Conservation (phyloP, 2,797 vertebrate genomes). For the Sardinella longiceps region DNA sequence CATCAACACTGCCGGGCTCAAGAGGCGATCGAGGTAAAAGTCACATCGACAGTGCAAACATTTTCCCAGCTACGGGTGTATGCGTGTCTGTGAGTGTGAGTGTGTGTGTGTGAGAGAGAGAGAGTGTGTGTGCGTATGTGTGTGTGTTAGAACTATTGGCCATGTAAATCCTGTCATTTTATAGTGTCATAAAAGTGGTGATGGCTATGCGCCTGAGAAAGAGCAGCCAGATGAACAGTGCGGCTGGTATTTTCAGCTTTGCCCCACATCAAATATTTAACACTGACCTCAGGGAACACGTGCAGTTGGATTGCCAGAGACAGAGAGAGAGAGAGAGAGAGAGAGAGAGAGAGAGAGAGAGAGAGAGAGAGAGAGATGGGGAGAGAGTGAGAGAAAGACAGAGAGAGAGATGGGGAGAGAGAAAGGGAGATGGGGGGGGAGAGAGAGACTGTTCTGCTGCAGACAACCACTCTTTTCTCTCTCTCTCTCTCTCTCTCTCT, state of each 20-base stretch:
- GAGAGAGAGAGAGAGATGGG: neutral
- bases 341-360: neutral
- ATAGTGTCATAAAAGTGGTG: constrained; percentile 37
- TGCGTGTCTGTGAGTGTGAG: neutral
- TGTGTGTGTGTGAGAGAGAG: no score
- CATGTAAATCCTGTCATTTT: constrained; percentile 46
- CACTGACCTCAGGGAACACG: constrained; percentile 15
- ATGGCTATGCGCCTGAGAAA: neutral
- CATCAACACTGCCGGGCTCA: constrained; percentile 26
- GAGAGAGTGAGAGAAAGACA: neutral
- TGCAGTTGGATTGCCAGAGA: constrained; percentile 19
- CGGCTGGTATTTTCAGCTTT: constrained; percentile 27
- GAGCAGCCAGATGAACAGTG: constrained; percentile 12
- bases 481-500: no score
- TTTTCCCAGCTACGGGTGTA: constrained; percentile 63
- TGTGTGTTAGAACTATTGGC: constrained; percentile 47
- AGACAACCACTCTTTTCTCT: neutral
- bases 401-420: constrained; percentile 20
- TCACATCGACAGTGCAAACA: constrained; percentile 70
- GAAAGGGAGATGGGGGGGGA: no score
- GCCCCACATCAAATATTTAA: constrained; percentile 41
- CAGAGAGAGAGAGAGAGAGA: neutral
- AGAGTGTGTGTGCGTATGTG: constrained; percentile 34
- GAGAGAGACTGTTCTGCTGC: neutral
- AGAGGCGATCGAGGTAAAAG: constrained; percentile 69